Percentiles rank a stretch among this genome's conserved stretches.
These are phyloP conservation scores for Gambusia holbrooki DNA, from an alignment of 2,113 vertebrate genomes.

Conservation along the genomic window DNA sequence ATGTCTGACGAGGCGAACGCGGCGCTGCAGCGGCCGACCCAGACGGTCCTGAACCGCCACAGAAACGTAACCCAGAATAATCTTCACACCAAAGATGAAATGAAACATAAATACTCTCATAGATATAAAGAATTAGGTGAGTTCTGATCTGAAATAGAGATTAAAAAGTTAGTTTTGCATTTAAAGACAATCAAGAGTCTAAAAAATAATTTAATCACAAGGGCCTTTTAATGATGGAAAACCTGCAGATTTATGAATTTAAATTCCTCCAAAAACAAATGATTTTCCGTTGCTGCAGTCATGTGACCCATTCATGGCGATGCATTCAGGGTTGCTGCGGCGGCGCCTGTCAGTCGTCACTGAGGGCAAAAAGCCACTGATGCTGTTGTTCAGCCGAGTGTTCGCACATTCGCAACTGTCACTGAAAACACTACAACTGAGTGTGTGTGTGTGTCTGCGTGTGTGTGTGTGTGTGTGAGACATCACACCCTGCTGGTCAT, in stretches of 20 bases:
- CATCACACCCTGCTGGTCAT: conserved; percentile 20
- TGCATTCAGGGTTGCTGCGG: conserved; percentile 36
- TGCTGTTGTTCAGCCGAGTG: conserved; percentile 74
- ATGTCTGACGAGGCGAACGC: conserved; percentile 1
- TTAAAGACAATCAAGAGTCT: neutral
- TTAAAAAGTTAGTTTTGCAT: neutral
- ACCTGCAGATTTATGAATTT: neutral
- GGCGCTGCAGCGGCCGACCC: neutral
- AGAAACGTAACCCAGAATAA: neutral
- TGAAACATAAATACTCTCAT: neutral
- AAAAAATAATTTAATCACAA: neutral
- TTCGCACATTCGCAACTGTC: conserved; percentile 74
- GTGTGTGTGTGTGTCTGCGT: conserved; percentile 24
- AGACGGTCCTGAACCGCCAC: neutral
- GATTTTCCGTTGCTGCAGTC: conserved; percentile 3
- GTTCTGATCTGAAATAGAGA: neutral
- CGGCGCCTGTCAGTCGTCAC: conserved; percentile 16
- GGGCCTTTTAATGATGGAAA: neutral
- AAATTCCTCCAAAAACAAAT: neutral
- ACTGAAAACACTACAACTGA: conserved; percentile 41
- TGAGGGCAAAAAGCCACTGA: conserved; percentile 72
- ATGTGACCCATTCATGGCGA: conserved; percentile 25
- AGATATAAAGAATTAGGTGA: neutral
- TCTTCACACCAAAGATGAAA: neutral
- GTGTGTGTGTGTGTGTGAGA: conserved; percentile 33